These are phyloP conservation scores for Globodera rostochiensis DNA, from an alignment of 1,140 invertebrate genomes.

Conservation along the genomic window DNA sequence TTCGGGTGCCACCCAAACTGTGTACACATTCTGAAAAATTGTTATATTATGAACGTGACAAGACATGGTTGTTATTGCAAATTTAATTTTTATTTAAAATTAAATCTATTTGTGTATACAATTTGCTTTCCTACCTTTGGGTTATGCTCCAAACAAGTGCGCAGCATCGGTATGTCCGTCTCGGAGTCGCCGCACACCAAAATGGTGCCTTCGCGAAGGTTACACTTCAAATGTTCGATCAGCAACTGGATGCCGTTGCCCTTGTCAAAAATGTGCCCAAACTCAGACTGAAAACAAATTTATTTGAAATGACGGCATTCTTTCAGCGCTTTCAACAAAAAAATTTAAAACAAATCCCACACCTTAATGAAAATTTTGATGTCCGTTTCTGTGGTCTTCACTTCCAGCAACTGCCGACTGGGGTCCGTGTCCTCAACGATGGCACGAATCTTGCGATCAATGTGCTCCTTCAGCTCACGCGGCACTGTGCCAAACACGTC, in stretches of 20 bases:
- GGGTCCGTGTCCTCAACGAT: slow-evolving; percentile 60
- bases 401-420: slow-evolving; percentile 32
- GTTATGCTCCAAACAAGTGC: slow-evolving; percentile 53
- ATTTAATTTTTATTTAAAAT: no score
- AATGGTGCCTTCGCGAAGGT: slow-evolving; percentile 55
- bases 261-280: slow-evolving; percentile 62
- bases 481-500: slow-evolving; percentile 58
- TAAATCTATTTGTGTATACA: no score
- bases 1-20: slow-evolving; percentile 60
- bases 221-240: slow-evolving; percentile 57
- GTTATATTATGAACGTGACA: no score
- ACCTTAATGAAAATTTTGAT: slow-evolving; percentile 63
- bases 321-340: background rate
- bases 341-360: background rate
- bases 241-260: slow-evolving; percentile 61
- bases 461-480: slow-evolving; percentile 26
- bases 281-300: slow-evolving; percentile 47
- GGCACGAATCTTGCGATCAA: slow-evolving; percentile 50
- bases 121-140: slow-evolving; percentile 28
- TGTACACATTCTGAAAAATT: slow-evolving; percentile 52
- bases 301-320: background rate
- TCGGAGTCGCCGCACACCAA: slow-evolving; percentile 62
- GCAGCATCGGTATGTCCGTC: slow-evolving; percentile 65
- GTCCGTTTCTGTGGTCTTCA: slow-evolving; percentile 60
- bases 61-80: no score